phyloP scores from a whole-genome alignment of 2,797 vertebrate genomes.

The Naso thynnoides region DNA sequence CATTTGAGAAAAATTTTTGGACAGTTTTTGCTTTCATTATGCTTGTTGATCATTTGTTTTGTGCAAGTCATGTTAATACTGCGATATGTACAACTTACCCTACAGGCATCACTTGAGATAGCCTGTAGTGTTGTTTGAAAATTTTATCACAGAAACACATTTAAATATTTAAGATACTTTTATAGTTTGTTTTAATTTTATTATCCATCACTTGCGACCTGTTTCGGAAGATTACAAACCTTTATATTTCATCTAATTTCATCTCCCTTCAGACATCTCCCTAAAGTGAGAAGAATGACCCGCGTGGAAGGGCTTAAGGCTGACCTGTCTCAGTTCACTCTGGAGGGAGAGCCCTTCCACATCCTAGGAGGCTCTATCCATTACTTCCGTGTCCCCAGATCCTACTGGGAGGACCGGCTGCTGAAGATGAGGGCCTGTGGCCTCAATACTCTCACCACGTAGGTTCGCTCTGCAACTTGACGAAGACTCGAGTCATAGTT shows the following conservation, averaged over 20 bases:
- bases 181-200: background rate
- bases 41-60: background rate
- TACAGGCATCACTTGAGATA: background rate
- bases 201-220: background rate
- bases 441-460: conserved; percentile 94
- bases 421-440: conserved; percentile 93
- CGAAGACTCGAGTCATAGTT: background rate
- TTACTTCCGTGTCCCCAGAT: conserved; percentile 84
- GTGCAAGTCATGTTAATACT: background rate
- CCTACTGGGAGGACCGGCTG: conserved; percentile 91
- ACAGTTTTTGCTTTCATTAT: conserved; percentile 34
- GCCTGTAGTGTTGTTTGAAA: background rate
- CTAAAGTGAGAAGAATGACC: conserved; percentile 62
- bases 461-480: conserved; percentile 56
- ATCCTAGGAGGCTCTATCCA: conserved; percentile 93
- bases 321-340: conserved; percentile 83
- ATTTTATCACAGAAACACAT: background rate
- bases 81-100: background rate
- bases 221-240: background rate
- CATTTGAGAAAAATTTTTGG: conserved; percentile 31
- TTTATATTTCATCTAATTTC: background rate
- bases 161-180: background rate
- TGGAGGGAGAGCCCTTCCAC: conserved; percentile 86
- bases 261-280: background rate
- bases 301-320: conserved; percentile 84